These are phyloP conservation scores for Ichneumoninae sp. DNA, from an alignment of 2,888 invertebrate genomes.

Conservation along the genomic window DNA sequence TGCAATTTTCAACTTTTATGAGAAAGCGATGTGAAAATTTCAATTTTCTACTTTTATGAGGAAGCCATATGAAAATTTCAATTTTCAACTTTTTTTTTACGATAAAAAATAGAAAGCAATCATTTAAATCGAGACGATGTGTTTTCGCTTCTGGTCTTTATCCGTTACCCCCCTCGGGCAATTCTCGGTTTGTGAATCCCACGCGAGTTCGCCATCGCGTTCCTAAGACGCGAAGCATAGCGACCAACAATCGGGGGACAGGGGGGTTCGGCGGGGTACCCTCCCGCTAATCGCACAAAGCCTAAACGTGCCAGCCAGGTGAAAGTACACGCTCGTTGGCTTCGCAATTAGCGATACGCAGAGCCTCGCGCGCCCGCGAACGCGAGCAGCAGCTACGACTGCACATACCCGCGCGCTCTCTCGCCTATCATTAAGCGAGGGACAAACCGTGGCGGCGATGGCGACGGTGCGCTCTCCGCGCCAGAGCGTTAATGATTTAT, in stretches of 20 bases:
- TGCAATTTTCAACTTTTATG: too few relatives aligned
- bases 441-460: conserved; percentile 66
- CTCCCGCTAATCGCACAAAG: conserved; percentile 64
- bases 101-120: not conserved
- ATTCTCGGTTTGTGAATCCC: conserved; percentile 24
- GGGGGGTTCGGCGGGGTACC: conserved; percentile 33
- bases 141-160: conserved; percentile 17
- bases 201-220: conserved; percentile 49
- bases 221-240: conserved; percentile 17
- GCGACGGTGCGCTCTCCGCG: conserved; percentile 55
- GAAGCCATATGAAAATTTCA: too few relatives aligned
- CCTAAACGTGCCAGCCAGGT: conserved; percentile 68
- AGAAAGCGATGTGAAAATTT: too few relatives aligned
- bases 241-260: not conserved
- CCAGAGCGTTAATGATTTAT: conserved; percentile 68
- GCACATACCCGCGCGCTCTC: conserved; percentile 40
- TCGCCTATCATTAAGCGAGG: conserved; percentile 64
- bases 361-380: conserved; percentile 59
- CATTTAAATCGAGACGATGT: not conserved
- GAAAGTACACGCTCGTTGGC: conserved; percentile 71
- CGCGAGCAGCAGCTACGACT: conserved; percentile 49
- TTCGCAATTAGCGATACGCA: conserved; percentile 69
- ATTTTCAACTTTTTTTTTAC: too few relatives aligned
- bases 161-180: conserved; percentile 14
- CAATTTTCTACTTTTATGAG: too few relatives aligned